Conservation (phyloP, 2,797 vertebrate genomes). For the Toxotes lorentzi region DNA sequence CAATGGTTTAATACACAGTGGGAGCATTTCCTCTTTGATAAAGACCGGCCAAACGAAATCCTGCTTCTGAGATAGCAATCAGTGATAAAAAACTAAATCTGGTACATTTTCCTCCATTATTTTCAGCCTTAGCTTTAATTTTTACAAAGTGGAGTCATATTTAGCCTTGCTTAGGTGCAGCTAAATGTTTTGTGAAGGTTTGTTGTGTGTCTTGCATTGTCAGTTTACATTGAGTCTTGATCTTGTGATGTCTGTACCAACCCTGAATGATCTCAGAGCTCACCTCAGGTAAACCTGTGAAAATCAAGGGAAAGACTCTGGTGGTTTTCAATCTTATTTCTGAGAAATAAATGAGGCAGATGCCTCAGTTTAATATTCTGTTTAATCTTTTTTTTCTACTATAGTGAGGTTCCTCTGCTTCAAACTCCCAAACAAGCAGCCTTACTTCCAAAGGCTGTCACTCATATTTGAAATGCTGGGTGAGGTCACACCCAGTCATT, state of each 20-base stretch:
- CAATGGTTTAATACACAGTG: not conserved
- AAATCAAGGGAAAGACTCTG: not conserved
- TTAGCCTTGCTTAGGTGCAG: not conserved
- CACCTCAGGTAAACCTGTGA: slow-evolving; percentile 23
- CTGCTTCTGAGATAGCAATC: not conserved
- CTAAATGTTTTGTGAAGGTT: not conserved
- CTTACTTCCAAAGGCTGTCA: slow-evolving; percentile 16
- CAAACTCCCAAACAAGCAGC: slow-evolving; percentile 19
- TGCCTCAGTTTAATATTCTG: slow-evolving; percentile 35
- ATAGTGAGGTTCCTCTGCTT: slow-evolving; percentile 27
- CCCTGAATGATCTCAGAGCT: not conserved
- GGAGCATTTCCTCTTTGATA: not conserved
- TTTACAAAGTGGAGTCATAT: not conserved
- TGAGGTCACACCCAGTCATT: slow-evolving; percentile 34
- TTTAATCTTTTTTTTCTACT: slow-evolving; percentile 24
- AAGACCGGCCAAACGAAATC: not conserved
- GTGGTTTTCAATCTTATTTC: not conserved
- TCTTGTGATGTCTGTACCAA: not conserved
- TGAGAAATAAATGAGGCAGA: slow-evolving; percentile 35
- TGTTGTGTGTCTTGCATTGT: not conserved
- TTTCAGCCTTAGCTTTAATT: not conserved
- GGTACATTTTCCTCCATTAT: not conserved
- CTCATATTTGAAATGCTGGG: slow-evolving; percentile 1
- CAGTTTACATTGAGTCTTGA: not conserved
- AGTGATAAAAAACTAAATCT: no score